A percentile compares a stretch with the other conserved stretches of the same genome.
Conservation (phyloP, 2,113 vertebrate species). For the Cryptomyrus ogoouensis region DNA sequence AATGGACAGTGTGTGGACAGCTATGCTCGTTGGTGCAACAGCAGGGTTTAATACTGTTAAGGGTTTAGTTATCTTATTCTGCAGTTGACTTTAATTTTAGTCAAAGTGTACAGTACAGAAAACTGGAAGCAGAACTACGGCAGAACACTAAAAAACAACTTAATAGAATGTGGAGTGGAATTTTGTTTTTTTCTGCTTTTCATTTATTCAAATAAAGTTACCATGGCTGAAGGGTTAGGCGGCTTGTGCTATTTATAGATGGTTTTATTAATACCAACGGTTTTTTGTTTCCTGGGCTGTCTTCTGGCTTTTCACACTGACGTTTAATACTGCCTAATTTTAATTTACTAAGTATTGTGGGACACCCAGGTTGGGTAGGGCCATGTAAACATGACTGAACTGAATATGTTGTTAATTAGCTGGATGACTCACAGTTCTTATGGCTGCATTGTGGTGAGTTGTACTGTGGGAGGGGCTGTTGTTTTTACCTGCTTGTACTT, state of each 20-base stretch:
- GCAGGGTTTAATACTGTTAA: background rate
- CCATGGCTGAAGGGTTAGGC: background rate
- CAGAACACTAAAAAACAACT: background rate
- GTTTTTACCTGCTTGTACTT: conserved; percentile 72
- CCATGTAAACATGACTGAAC: background rate
- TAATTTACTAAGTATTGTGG: background rate
- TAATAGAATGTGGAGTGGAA: background rate
- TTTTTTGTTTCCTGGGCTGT: background rate
- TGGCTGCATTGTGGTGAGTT: background rate
- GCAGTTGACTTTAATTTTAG: background rate
- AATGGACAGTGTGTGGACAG: background rate
- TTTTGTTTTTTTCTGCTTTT: background rate
- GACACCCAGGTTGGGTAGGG: background rate
- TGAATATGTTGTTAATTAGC: background rate
- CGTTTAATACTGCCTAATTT: background rate
- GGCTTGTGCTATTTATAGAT: background rate
- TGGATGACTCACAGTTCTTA: background rate
- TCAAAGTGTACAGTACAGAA: background rate
- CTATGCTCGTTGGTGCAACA: background rate
- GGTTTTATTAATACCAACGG: background rate
- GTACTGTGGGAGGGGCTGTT: background rate
- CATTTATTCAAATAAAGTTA: background rate
- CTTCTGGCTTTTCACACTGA: background rate
- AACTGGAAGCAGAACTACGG: background rate
- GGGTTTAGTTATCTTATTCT: background rate